Conservation (phyloP, 2,888 invertebrate genomes). For the Melanchra persicariae region DNA sequence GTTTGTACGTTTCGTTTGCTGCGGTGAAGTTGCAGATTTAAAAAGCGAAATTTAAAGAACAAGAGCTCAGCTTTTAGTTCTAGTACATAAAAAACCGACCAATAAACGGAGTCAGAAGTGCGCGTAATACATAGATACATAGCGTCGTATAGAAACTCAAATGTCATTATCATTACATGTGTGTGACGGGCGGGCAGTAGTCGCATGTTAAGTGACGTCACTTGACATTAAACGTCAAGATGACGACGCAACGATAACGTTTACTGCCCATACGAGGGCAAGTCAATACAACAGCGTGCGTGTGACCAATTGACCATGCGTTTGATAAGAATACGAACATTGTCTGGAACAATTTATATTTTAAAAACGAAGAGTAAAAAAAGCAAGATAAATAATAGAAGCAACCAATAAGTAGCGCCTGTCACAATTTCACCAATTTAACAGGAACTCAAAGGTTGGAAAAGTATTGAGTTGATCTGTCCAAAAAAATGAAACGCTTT, state of each 20-base stretch:
- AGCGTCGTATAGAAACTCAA: slow-evolving; percentile 21
- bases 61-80: background rate
- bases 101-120: slow-evolving; percentile 17
- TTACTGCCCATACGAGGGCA: slow-evolving; percentile 67
- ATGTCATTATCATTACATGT: slow-evolving; percentile 57
- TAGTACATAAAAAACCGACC: background rate
- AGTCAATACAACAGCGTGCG: slow-evolving; percentile 53
- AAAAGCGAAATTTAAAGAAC: background rate
- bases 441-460: background rate
- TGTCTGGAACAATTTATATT: background rate
- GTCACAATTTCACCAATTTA: too few relatives aligned
- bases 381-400: too few relatives aligned
- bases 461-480: background rate
- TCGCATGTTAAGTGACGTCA: slow-evolving; percentile 70
- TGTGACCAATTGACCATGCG: slow-evolving; percentile 39
- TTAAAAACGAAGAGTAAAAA: too few relatives aligned
- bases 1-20: slow-evolving; percentile 8
- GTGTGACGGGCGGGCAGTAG: slow-evolving; percentile 36
- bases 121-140: slow-evolving; percentile 17
- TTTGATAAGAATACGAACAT: slow-evolving; percentile 6
- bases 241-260: slow-evolving; percentile 72
- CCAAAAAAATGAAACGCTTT: background rate
- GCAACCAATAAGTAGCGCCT: too few relatives aligned
- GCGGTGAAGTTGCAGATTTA: slow-evolving; percentile 11
- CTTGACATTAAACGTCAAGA: slow-evolving; percentile 68